These are phyloP conservation scores for Henricia sp. DNA, from an alignment of 53 echinoderm and acorn worm species.

Conservation along the genomic window DNA sequence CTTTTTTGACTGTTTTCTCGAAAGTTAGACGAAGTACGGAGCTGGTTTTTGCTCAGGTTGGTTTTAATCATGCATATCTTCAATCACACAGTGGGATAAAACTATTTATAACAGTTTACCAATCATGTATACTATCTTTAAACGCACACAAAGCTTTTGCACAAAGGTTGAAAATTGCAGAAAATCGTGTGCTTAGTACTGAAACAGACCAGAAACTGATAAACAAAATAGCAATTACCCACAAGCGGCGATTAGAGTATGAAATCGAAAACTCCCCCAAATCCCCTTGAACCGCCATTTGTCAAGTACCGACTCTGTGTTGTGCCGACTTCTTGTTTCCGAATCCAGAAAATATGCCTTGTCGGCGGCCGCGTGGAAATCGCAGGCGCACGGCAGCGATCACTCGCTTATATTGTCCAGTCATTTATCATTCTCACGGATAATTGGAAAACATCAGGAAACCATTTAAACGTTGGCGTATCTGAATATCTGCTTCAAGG, in stretches of 20 bases:
- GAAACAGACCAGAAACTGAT: background rate
- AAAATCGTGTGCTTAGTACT: background rate
- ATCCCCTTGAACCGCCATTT: background rate
- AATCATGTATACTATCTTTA: too few species aligned
- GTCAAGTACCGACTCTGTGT: background rate
- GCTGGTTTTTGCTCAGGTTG: too few species aligned
- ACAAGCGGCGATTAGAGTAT: background rate
- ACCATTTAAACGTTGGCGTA: background rate
- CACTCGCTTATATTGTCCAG: background rate
- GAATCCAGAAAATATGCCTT: background rate
- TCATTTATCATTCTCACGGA: slow-evolving; percentile 2
- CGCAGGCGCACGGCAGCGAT: background rate
- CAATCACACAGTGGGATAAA: too few species aligned
- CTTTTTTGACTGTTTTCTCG: too few species aligned
- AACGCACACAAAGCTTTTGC: too few species aligned
- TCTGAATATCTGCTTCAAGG: background rate
- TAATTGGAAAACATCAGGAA: slow-evolving; percentile 8
- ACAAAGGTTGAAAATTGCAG: background rate
- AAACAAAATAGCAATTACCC: background rate
- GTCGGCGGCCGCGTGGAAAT: background rate
- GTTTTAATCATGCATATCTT: too few species aligned
- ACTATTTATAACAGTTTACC: too few species aligned
- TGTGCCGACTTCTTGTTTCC: background rate
- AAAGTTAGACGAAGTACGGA: too few species aligned
- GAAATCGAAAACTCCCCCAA: background rate